A percentile compares a stretch with the other conserved stretches of the same genome.
These are phyloP conservation scores for Entomobrya proxima DNA, from an alignment of 2,888 invertebrate species.

Conservation along the genomic window DNA sequence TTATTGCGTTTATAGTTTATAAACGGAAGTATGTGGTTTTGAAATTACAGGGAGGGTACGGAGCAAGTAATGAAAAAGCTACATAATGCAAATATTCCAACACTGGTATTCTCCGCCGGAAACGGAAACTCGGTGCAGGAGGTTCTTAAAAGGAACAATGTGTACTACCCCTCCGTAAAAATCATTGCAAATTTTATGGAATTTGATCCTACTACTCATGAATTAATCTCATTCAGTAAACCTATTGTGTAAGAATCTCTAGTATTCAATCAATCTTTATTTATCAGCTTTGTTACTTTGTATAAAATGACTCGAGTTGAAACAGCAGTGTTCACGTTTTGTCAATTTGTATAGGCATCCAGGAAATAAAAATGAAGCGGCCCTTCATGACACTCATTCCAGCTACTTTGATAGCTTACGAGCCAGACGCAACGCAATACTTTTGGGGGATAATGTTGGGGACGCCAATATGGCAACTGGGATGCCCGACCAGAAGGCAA, in stretches of 20 bases:
- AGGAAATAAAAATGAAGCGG: constrained; percentile 94
- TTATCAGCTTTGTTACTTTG: too few species aligned
- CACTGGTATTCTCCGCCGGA: constrained; percentile 96
- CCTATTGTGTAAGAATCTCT: constrained; percentile 83
- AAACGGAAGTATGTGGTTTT: neutral
- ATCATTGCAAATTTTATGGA: constrained; percentile 92
- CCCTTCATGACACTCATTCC: constrained; percentile 78
- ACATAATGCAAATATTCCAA: constrained; percentile 83
- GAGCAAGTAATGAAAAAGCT: constrained; percentile 40
- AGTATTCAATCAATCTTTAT: too few species aligned
- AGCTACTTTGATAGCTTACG: constrained; percentile 75
- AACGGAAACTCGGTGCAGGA: constrained; percentile 91
- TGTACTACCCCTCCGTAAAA: constrained; percentile 84
- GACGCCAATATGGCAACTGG: constrained; percentile 96
- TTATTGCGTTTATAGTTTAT: constrained; percentile 5
- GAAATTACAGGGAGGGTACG: constrained; percentile 20
- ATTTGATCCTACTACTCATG: constrained; percentile 79
- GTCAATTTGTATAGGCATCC: constrained; percentile 82
- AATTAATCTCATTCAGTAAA: constrained; percentile 84
- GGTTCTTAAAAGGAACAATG: constrained; percentile 84
- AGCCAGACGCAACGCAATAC: constrained; percentile 86
- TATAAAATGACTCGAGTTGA: too few species aligned
- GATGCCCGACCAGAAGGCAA: constrained; percentile 84
- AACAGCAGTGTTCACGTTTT: too few species aligned
- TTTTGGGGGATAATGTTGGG: constrained; percentile 94